Conservation (phyloP, 2,113 vertebrate genomes). For the Pseudorasbora parva region DNA sequence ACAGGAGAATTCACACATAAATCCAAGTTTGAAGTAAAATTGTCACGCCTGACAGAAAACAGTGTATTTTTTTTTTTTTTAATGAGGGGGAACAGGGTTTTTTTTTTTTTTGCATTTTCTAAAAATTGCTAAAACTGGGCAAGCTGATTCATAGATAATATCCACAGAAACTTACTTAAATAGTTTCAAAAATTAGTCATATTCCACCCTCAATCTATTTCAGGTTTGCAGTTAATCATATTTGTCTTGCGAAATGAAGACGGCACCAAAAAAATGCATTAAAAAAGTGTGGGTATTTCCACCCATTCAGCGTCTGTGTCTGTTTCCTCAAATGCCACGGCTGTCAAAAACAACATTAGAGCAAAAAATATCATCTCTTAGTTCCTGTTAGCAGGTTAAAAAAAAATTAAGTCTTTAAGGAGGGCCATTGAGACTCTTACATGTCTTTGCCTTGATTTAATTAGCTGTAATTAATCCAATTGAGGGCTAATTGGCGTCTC, state of each 20-base stretch:
- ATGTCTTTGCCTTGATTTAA: slow-evolving; percentile 48
- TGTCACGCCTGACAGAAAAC: neutral
- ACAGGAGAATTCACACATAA: neutral
- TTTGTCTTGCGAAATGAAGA: slow-evolving; percentile 30
- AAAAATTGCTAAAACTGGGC: slow-evolving; percentile 1
- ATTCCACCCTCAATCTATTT: slow-evolving; percentile 15
- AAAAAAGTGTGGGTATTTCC: slow-evolving; percentile 46
- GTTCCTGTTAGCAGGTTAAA: slow-evolving; percentile 27
- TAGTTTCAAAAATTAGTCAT: slow-evolving; percentile 25
- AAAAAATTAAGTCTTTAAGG: neutral
- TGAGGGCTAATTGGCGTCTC: slow-evolving; percentile 57
- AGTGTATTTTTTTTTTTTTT: neutral
- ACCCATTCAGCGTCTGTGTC: slow-evolving; percentile 21
- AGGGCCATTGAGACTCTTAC: neutral
- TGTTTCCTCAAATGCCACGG: slow-evolving; percentile 33
- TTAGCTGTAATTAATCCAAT: slow-evolving; percentile 63
- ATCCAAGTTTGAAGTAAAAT: neutral
- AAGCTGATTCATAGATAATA: slow-evolving; percentile 16
- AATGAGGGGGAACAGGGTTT: neutral
- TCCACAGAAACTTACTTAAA: neutral
- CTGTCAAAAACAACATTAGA: slow-evolving; percentile 22
- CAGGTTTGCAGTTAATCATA: slow-evolving; percentile 10
- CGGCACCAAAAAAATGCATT: slow-evolving; percentile 5
- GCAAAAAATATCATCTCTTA: neutral
- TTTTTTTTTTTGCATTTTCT: slow-evolving; percentile 15